Evolutionary conservation across 2,797 vertebrate genomes (phyloP).

Genomic region (Syndactyla subalaris): DNA sequence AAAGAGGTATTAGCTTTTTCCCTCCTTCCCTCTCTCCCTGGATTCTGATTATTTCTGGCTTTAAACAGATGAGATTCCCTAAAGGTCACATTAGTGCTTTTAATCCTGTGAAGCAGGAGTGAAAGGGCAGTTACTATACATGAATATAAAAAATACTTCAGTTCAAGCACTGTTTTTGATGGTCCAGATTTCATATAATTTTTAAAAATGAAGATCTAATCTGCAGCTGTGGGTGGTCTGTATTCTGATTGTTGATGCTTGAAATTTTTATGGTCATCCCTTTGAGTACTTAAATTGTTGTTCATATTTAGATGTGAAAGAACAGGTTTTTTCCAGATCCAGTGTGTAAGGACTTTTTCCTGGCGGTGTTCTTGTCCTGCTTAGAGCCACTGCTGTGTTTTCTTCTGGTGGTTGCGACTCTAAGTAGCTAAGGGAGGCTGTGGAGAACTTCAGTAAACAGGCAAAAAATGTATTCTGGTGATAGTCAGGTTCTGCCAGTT

Average conservation of each 20-base stretch:
- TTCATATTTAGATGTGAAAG: neutral
- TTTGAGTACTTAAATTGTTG: neutral
- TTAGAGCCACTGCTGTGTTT: neutral
- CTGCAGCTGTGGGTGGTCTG: neutral
- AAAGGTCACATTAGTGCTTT: neutral
- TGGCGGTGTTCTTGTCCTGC: neutral
- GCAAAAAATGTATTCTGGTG: neutral
- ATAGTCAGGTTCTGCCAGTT: neutral
- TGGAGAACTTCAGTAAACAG: neutral
- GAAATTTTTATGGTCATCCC: neutral
- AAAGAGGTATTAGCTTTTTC: neutral
- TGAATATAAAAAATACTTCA: neutral
- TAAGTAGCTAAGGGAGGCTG: neutral
- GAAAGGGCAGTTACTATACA: neutral
- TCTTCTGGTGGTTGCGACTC: neutral
- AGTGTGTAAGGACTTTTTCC: neutral
- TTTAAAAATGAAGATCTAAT: neutral
- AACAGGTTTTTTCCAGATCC: neutral
- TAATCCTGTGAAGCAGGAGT: neutral
- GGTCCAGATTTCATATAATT: neutral
- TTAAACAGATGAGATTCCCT: neutral
- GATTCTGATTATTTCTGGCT: constrained; percentile 1
- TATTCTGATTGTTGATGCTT: neutral
- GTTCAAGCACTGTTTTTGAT: neutral
- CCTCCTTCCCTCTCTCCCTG: neutral